Evolutionary conservation across 2,113 vertebrate genomes (phyloP).

Genomic region (Pitta sordida): DNA sequence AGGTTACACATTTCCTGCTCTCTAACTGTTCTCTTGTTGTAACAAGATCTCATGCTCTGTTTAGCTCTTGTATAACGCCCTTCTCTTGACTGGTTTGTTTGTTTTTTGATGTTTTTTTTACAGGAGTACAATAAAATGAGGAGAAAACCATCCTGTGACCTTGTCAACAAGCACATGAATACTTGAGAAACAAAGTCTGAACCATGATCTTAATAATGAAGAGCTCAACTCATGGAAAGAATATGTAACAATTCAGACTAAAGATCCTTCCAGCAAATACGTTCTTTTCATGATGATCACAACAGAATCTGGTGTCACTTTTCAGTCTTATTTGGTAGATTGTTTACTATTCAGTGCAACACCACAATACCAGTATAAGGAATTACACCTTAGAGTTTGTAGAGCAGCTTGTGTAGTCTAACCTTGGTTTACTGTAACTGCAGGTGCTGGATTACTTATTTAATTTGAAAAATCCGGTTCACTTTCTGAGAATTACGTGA

Average conservation of each 20-base stretch:
- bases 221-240: not conserved
- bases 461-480: not conserved
- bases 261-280: not conserved
- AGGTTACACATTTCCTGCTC: not conserved
- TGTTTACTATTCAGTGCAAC: not conserved
- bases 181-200: conserved; percentile 28
- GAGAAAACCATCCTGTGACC: not conserved
- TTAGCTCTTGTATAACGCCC: not conserved
- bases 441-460: not conserved
- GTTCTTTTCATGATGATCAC: not conserved
- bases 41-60: not conserved
- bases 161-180: not conserved
- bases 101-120: not conserved
- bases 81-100: not conserved
- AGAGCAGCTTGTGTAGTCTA: not conserved
- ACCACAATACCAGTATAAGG: not conserved
- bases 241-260: not conserved
- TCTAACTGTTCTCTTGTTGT: no score
- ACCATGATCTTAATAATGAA: conserved; percentile 20
- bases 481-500: not conserved
- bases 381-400: not conserved
- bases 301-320: not conserved
- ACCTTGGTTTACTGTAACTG: not conserved
- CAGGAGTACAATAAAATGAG: conserved; percentile 2
- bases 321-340: not conserved